Evolutionary conservation across 2,888 invertebrate genomes (phyloP).

Genomic region (Balanococcus diminutus): DNA sequence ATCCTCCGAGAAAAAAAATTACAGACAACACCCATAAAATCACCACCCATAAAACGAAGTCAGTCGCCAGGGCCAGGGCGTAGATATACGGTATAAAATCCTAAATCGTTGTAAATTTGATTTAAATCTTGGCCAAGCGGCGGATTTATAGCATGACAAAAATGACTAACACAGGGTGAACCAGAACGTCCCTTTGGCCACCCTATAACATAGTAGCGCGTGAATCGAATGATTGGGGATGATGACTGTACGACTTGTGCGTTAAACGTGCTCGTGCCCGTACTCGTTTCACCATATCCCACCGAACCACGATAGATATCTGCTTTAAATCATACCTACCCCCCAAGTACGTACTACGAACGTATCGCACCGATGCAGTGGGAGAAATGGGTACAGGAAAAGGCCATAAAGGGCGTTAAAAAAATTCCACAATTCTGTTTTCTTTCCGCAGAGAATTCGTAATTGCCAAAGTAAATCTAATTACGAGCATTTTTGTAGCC

Average conservation of each 20-base stretch:
- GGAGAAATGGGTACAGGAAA: neutral
- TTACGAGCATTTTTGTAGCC: neutral
- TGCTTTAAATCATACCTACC: conserved; percentile 49
- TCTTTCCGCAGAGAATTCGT: conserved; percentile 19
- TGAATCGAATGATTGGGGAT: conserved; percentile 38
- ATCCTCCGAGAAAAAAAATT: neutral
- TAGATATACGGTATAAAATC: neutral
- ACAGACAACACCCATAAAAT: conserved; percentile 1
- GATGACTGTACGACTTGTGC: conserved; percentile 10
- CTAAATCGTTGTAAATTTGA: conserved; percentile 43
- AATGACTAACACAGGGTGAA: conserved; percentile 22
- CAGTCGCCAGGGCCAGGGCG: neutral
- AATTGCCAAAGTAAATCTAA: conserved; percentile 2
- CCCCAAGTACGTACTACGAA: neutral
- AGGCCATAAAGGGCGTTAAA: neutral
- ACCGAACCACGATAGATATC: too few species aligned
- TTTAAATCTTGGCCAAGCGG: conserved; percentile 45
- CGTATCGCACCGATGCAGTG: too few species aligned
- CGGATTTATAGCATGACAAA: conserved; percentile 44
- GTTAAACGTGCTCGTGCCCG: conserved; percentile 5
- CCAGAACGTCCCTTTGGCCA: neutral
- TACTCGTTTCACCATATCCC: conserved; percentile 2
- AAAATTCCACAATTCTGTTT: conserved; percentile 25
- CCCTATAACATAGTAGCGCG: neutral
- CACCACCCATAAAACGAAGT: conserved; percentile 38